Conservation (phyloP, 2,888 invertebrate genomes). For the Hirtodrosophila alboralis region DNA sequence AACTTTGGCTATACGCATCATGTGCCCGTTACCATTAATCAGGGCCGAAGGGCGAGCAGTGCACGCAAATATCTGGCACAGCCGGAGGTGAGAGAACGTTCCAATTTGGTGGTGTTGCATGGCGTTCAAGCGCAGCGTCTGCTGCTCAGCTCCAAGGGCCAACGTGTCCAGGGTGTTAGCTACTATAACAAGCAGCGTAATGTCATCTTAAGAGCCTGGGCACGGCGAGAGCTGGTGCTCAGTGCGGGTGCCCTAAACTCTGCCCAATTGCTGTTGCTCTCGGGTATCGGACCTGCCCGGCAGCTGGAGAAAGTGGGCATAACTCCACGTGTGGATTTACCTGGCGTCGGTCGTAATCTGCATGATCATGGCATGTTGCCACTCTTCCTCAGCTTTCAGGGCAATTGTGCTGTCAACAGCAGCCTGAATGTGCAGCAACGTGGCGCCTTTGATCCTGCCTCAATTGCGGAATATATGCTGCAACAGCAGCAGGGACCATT, state of each 20-base stretch:
- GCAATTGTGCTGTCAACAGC: slow-evolving; percentile 15
- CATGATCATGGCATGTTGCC: slow-evolving; percentile 92
- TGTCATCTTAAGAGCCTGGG: slow-evolving; percentile 33
- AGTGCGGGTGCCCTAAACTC: slow-evolving; percentile 60
- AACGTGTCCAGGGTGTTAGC: slow-evolving; percentile 48
- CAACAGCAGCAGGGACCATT: slow-evolving; percentile 59
- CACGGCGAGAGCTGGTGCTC: slow-evolving; percentile 34
- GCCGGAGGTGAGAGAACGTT: slow-evolving; percentile 33
- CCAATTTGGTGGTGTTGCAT: slow-evolving; percentile 70
- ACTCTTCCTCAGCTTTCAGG: slow-evolving; percentile 71
- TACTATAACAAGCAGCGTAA: slow-evolving; percentile 30
- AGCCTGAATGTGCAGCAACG: slow-evolving; percentile 1
- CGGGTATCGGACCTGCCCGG: slow-evolving; percentile 45
- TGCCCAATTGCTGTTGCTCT: slow-evolving; percentile 84
- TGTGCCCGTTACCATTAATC: slow-evolving; percentile 85
- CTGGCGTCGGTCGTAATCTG: slow-evolving; percentile 88
- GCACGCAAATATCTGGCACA: slow-evolving; percentile 86
- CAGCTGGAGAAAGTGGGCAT: slow-evolving; percentile 37
- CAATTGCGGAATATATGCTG: slow-evolving; percentile 69
- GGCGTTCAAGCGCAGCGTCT: slow-evolving; percentile 55
- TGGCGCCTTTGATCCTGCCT: slow-evolving; percentile 49
- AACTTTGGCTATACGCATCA: slow-evolving; percentile 85
- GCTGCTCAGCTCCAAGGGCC: slow-evolving; percentile 16
- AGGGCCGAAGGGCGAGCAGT: slow-evolving; percentile 86
- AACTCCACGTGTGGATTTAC: slow-evolving; percentile 49